Evolutionary conservation across 1,140 invertebrate species (phyloP), one percentile per base, ranked within the genome.

Genomic region (Macrostomum lignano): DNA sequence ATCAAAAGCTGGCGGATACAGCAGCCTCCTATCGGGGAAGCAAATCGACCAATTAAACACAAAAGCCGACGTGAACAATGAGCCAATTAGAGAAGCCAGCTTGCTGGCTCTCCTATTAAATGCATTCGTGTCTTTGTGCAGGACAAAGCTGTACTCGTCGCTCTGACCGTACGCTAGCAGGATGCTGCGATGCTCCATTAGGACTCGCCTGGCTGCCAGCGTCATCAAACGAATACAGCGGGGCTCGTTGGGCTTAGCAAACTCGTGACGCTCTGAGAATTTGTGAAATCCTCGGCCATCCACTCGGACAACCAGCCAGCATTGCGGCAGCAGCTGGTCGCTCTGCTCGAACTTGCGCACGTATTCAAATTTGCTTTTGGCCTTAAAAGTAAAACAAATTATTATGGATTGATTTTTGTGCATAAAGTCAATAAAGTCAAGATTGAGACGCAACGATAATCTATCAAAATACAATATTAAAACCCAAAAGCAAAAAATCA

Each of bases 141-240:
- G 73, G 4, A 93, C 66, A 61, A 94, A 93, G 32, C 79, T 88
- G 51, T 77, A 94, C 52, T 94, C 84, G 55, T 94, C 84, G 60
- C 81, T 88, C 55, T 93, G 77, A 9, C 84, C 84, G 56, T 75
- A 93, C 4, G 69, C 67, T 23, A 93, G 41, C 13, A 72, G 59
- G 36, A 91, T 67, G 41, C 91, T 79, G 43, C 70, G 68, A 37
- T 76, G 78, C 44, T 84, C 71, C 42, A 69, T 61, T 67, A 94
- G 72, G 0, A 93, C 78, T 28, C 47, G 52, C 25, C 63, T 62
- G 1, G 81, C 84, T 7, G 74, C 69, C 39, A 65, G 65, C 41
- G 72, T 81, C 82, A 93, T 93, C 14, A 93, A 55, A 41, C 68
- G 61, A 1, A 93, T 58, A 5, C 72, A 73, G 48, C 69, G 58